phyloP scores from a whole-genome alignment of 2,113 vertebrate genomes.

The Syngnathus typhle region DNA sequence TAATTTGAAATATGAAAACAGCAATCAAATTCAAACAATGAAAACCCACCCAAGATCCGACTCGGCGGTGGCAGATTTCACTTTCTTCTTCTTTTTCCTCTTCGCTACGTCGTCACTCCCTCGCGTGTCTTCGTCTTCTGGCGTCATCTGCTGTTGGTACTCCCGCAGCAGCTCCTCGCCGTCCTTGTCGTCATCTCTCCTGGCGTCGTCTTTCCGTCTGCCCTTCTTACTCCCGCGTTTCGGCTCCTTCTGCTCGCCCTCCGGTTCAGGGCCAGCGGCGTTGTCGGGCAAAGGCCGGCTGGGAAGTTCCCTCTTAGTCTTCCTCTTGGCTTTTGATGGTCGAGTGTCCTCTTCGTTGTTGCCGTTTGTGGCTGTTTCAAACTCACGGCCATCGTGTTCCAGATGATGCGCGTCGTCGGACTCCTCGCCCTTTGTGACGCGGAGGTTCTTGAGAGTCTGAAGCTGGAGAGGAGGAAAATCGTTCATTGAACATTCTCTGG shows the following conservation, averaged over 20 bases:
- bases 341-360: constrained; percentile 58
- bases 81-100: constrained; percentile 81
- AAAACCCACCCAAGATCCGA: constrained; percentile 74
- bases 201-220: constrained; percentile 52
- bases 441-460: constrained; percentile 73
- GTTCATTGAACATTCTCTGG: not conserved
- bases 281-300: constrained; percentile 46
- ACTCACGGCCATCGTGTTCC: constrained; percentile 67
- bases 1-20: constrained; percentile 44
- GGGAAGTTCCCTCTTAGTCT: constrained; percentile 67
- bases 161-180: constrained; percentile 76
- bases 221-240: constrained; percentile 62
- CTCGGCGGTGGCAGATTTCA: constrained; percentile 67
- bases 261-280: constrained; percentile 31
- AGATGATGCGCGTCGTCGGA: constrained; percentile 74
- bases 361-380: constrained; percentile 54
- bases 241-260: constrained; percentile 27
- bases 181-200: constrained; percentile 34
- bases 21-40: not conserved
- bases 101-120: constrained; percentile 74
- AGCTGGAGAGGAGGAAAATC: constrained; percentile 64
- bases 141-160: constrained; percentile 78
- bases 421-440: constrained; percentile 71
- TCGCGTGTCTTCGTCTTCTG: constrained; percentile 76
- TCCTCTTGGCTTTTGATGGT: constrained; percentile 60